Conservation (phyloP, 2,113 vertebrate species). For the Vulpes vulpes region DNA sequence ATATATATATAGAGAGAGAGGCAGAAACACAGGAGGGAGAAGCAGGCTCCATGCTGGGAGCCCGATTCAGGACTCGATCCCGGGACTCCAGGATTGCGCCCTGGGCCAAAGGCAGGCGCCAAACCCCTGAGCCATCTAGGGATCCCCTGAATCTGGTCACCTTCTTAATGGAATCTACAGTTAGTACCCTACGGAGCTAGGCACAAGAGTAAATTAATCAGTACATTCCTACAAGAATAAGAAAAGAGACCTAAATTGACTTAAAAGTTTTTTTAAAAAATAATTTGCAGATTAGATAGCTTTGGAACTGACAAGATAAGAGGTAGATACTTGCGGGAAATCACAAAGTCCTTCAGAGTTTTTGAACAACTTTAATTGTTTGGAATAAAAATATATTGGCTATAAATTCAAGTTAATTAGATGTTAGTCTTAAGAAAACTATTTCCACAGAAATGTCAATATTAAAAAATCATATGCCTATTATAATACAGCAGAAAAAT, state of each 20-base stretch:
- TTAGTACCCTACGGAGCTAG: not conserved
- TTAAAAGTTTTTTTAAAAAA: not conserved
- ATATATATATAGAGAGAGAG: too few relatives aligned
- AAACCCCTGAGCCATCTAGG: too few relatives aligned
- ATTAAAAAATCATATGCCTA: not conserved
- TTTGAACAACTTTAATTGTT: not conserved
- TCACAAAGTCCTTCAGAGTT: not conserved
- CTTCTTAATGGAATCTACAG: not conserved
- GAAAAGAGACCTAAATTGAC: not conserved
- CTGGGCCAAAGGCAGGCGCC: too few relatives aligned
- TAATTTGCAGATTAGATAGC: not conserved
- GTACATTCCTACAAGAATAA: not conserved
- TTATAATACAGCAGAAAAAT: not conserved
- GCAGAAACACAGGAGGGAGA: too few relatives aligned
- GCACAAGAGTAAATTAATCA: not conserved
- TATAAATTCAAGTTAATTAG: not conserved
- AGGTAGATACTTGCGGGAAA: not conserved
- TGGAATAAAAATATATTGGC: not conserved
- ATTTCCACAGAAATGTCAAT: not conserved
- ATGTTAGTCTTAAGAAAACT: constrained; percentile 26
- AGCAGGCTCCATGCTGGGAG: too few relatives aligned
- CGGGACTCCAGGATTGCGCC: too few relatives aligned
- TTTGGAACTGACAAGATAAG: constrained; percentile 3
- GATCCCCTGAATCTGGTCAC: not conserved
- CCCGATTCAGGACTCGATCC: too few relatives aligned